Base-by-base conservation (phyloP, 2,888 invertebrate genomes). In the Tiliacea citrago region DNA sequence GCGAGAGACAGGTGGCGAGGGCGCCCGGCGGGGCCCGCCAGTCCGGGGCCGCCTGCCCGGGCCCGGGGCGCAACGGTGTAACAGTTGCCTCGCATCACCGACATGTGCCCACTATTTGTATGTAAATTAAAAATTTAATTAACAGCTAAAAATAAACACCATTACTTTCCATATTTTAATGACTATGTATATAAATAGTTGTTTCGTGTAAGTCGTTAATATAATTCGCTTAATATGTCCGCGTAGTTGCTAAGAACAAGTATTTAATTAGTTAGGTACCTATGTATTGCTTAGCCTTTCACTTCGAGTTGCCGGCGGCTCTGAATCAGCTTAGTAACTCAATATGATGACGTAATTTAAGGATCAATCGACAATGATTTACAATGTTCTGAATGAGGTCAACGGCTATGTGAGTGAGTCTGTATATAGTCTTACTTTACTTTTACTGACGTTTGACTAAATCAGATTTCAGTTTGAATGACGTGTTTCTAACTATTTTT, bases 61-160 rank as follows among this genome's bases (percentile, higher is more conserved):
- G 81, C 80, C 81, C 84, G 86, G 73, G 94, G 95, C 94, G 83
- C 89, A 93, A 93, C 93, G 93, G 91, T 86, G 82, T 85, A 79
- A 83, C 88, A 88, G 89, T 86, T 88, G 88, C 88, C 65, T 61
- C 42, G 66, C 67, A 79, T 77, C 79, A 76, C 78, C 82, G 86
- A 88, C 90, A 91, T 90, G 86, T 91, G 91, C 87, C 79, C 82
- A 85, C 84, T 79, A 88, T 90, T 86, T 89, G 89, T 92, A 92
- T 91, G 90, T 87, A 90, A 93, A 93, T 93, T 89, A 89, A 89
- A 91, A 90, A 91, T 86, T 88, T 91, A 93, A 94, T 94, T 93
- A 93, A 90, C 92, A 89, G 78, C 88, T 91, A 88, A 82, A 89
- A 88, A 88, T 89, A 91, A 87, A 90, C 76, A 76, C 45, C 7